Evolutionary conservation across 2,113 vertebrate genomes (phyloP).

Genomic region (Limnothrissa miodon): DNA sequence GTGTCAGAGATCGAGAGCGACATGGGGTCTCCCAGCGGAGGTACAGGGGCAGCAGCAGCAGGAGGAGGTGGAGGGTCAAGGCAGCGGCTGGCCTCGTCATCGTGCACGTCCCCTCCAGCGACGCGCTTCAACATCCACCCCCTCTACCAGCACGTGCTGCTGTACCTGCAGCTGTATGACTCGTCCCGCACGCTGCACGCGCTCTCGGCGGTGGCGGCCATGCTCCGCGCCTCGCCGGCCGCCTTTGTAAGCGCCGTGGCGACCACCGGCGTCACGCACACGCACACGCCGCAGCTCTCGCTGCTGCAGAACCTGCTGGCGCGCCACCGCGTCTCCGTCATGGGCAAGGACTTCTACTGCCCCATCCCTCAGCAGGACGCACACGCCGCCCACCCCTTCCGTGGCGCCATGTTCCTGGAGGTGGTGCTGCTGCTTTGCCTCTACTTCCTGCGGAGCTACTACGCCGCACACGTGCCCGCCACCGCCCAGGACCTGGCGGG

Average conservation of each 20-base stretch:
- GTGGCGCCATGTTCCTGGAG: slow-evolving; percentile 98
- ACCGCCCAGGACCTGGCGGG: slow-evolving; percentile 88
- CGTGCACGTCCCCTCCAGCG: slow-evolving; percentile 71
- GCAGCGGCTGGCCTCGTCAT: not conserved
- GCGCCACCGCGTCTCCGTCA: slow-evolving; percentile 94
- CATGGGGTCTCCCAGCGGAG: slow-evolving; percentile 82
- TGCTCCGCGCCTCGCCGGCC: slow-evolving; percentile 87
- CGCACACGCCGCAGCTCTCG: slow-evolving; percentile 92
- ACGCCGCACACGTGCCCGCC: slow-evolving; percentile 87
- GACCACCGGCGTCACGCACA: slow-evolving; percentile 96
- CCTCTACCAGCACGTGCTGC: slow-evolving; percentile 92
- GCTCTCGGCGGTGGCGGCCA: slow-evolving; percentile 89
- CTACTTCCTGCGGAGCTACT: slow-evolving; percentile 93
- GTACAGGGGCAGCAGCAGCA: slow-evolving; percentile 16
- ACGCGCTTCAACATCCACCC: slow-evolving; percentile 89
- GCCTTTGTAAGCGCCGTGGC: slow-evolving; percentile 96
- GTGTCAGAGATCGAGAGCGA: slow-evolving; percentile 98
- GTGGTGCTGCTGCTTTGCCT: slow-evolving; percentile 95
- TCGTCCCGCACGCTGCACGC: slow-evolving; percentile 93
- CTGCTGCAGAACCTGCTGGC: slow-evolving; percentile 94
- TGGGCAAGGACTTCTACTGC: slow-evolving; percentile 98
- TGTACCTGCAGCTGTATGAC: slow-evolving; percentile 97
- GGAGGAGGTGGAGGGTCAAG: slow-evolving; percentile 38
- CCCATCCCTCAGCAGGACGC: slow-evolving; percentile 92
- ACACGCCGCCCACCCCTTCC: slow-evolving; percentile 88